phyloP scores from a whole-genome alignment of 2,797 vertebrate genomes.

The Gallinago stenura region DNA sequence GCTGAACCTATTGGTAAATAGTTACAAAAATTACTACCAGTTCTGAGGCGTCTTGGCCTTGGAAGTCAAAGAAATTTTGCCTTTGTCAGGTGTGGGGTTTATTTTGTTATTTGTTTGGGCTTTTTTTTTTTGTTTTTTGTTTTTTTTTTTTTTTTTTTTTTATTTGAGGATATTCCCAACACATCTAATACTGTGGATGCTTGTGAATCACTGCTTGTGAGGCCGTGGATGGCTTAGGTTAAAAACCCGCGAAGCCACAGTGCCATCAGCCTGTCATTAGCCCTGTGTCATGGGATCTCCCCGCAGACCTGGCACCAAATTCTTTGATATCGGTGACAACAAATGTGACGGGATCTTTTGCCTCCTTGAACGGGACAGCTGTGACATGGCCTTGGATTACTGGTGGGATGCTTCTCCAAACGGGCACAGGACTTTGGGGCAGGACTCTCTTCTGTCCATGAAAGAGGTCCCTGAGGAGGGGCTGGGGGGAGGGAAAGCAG shows the following conservation, averaged over 20 bases:
- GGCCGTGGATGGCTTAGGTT: not conserved
- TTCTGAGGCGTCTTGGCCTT: not conserved
- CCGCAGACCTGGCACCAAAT: constrained; percentile 40
- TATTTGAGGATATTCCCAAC: not conserved
- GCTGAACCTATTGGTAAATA: constrained; percentile 48
- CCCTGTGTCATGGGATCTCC: not conserved
- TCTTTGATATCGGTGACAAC: constrained; percentile 64
- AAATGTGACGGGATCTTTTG: constrained; percentile 58
- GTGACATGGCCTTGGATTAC: constrained; percentile 67
- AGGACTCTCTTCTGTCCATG: too few species aligned
- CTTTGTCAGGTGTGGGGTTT: not conserved
- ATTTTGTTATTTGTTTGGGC: not conserved
- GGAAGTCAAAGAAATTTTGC: not conserved
- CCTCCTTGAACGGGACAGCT: constrained; percentile 55
- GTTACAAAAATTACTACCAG: not conserved
- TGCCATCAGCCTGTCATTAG: not conserved
- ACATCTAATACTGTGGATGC: accelerated
- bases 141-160: not conserved
- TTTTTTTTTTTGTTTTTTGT: not conserved
- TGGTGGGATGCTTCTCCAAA: constrained; percentile 23
- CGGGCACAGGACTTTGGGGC: not conserved
- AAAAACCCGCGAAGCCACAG: accelerated
- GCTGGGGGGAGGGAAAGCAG: not conserved
- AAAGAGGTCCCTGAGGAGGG: not conserved
- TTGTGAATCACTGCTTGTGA: not conserved